Evolutionary conservation across 2,888 invertebrate genomes (phyloP).

Genomic region (Drosophila siamana): DNA sequence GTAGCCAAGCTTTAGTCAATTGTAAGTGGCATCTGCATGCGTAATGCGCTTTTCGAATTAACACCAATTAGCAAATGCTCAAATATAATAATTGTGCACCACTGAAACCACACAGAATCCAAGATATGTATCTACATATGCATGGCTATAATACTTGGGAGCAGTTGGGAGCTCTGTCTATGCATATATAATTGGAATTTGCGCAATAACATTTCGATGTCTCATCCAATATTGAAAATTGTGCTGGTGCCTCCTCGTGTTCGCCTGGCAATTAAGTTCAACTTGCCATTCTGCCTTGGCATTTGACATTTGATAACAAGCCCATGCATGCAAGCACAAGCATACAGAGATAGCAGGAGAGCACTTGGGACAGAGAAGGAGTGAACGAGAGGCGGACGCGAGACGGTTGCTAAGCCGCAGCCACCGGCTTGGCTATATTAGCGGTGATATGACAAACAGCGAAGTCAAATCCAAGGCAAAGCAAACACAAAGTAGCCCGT

Average conservation of each 20-base stretch:
- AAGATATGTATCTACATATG: background rate
- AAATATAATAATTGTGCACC: conserved; percentile 38
- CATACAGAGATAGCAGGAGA: background rate
- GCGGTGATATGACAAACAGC: conserved; percentile 73
- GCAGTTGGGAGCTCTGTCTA: background rate
- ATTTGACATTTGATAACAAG: conserved; percentile 57
- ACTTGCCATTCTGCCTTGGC: conserved; percentile 54
- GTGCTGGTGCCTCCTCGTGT: conserved; percentile 47
- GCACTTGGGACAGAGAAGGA: background rate
- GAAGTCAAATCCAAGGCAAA: conserved; percentile 47
- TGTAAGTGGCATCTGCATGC: conserved; percentile 22
- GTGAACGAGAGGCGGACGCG: background rate
- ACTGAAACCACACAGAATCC: background rate
- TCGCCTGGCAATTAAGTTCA: conserved; percentile 69
- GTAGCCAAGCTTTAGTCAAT: background rate
- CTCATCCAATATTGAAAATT: conserved; percentile 61
- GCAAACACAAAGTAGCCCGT: conserved; percentile 52
- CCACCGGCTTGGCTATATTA: conserved; percentile 61
- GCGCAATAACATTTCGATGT: conserved; percentile 57
- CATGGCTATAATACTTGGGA: background rate
- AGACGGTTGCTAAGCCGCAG: conserved; percentile 52
- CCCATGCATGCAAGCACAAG: conserved; percentile 20
- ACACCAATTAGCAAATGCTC: conserved; percentile 52
- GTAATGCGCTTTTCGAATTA: conserved; percentile 55
- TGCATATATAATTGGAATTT: conserved; percentile 54